Conservation (phyloP, 2,113 vertebrate genomes). For the Himantopus leucocephalus region DNA sequence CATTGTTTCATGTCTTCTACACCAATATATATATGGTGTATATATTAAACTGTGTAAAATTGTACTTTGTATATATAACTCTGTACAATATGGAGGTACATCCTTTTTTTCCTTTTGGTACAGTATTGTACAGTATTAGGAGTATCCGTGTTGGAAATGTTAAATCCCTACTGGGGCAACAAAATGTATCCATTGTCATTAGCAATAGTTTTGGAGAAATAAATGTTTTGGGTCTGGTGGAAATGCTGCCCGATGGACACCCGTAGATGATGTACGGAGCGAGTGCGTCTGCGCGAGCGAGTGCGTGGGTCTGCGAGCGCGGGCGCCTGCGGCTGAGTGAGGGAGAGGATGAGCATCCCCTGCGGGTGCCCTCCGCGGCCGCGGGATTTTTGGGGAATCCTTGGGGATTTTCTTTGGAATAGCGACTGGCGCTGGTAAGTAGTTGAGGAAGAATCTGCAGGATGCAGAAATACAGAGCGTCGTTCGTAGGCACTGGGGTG, state of each 20-base stretch:
- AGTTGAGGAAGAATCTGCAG: not conserved
- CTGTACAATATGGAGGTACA: slow-evolving; percentile 94
- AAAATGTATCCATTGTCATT: slow-evolving; percentile 68
- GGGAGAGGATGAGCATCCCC: not conserved
- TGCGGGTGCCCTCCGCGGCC: not conserved
- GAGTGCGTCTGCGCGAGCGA: no score
- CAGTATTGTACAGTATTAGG: slow-evolving; percentile 92
- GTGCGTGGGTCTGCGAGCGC: no score
- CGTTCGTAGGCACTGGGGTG: rapidly evolving
- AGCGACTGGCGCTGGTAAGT: not conserved
- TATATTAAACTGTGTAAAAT: slow-evolving; percentile 88
- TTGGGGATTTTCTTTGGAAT: not conserved
- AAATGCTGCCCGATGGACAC: slow-evolving; percentile 28
- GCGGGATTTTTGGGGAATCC: rapidly evolving
- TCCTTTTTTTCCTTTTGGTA: slow-evolving; percentile 77
- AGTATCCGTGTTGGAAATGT: slow-evolving; percentile 68
- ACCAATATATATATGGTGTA: slow-evolving; percentile 74
- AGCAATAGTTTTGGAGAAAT: slow-evolving; percentile 76
- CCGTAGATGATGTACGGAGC: not conserved
- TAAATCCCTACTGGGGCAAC: slow-evolving; percentile 38
- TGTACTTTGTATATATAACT: slow-evolving; percentile 93
- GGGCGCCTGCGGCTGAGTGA: rapidly evolving
- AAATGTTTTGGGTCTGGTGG: slow-evolving; percentile 74
- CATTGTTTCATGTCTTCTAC: slow-evolving; percentile 70
- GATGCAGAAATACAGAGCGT: rapidly evolving